Conservation (phyloP, 2,797 vertebrate genomes). For the Peromyscus melanophrys region DNA sequence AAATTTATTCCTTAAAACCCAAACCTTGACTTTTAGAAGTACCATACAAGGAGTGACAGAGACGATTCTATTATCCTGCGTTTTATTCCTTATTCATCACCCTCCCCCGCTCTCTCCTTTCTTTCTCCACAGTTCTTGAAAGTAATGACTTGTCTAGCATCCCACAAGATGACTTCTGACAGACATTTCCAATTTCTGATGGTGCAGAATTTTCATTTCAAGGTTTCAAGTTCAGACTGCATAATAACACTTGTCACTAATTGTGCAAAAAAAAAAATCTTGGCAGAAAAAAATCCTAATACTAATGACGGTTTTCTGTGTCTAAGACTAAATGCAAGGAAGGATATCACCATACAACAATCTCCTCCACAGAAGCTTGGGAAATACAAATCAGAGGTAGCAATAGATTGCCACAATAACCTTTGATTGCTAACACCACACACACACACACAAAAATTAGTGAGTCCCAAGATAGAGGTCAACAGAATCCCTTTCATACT, state of each 20-base stretch:
- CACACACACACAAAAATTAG: not conserved
- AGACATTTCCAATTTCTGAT: constrained; percentile 67
- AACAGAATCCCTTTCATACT: not conserved
- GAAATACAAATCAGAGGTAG: constrained; percentile 50
- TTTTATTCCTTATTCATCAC: not conserved
- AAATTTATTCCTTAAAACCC: not conserved
- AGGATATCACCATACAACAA: not conserved
- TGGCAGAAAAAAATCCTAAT: constrained; percentile 5
- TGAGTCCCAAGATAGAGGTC: not conserved
- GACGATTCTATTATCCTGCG: not conserved
- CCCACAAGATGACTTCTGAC: constrained; percentile 44
- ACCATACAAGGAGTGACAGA: not conserved
- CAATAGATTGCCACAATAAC: constrained; percentile 1
- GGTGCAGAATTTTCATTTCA: constrained; percentile 73
- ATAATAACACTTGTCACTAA: constrained; percentile 63
- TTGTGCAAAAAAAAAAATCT: constrained; percentile 62
- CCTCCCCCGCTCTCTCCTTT: not conserved
- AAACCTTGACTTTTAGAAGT: not conserved
- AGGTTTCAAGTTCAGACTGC: constrained; percentile 68
- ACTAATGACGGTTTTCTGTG: constrained; percentile 35
- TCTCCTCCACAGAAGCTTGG: constrained; percentile 3
- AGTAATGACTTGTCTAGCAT: constrained; percentile 30
- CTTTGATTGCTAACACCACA: constrained; percentile 10
- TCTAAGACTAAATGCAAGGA: constrained; percentile 7
- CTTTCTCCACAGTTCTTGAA: not conserved